Evolutionary conservation across 2,113 vertebrate species (phyloP), one percentile per base, ranked within the genome.

Genomic region (Anser brachyrhynchus): DNA sequence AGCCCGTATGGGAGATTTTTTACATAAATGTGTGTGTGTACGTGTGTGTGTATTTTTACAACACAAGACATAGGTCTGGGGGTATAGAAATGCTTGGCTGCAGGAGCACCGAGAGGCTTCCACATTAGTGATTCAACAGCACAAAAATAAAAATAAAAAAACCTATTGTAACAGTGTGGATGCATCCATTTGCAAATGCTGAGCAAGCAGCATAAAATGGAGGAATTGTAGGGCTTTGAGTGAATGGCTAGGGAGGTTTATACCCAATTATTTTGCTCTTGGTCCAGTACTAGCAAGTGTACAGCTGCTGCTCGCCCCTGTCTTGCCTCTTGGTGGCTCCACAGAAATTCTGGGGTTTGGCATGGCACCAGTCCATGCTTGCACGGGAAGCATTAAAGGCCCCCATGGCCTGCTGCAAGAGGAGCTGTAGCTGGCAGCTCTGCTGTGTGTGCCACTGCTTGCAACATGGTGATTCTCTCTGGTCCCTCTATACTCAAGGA

Each of bases 291-390:
- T 52, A 89, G 52, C 15, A 69, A 61, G 8, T 2, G 23, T 20
- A 80, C 8, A 35, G 25, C 3, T 61, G 13, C 31, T 78, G 12
- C 75, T 67, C 51, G 21, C 43, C 71, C 28, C 1, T 0, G 16
- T 52, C 12, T 78, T 87, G 33, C 29, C 18, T 82, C 11, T 57
- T 65, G n/a, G 57, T 67, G 23, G 26, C 17, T 64, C 7, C 3
- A 18, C 1, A 7, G 43, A 87, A 78, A 25, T 61, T 26, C 41
- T 20, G 4, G 29, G 8, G 20, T 41, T 84, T 87, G 71, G 26
- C 67, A 72, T 57, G 43, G 19, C 54, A 89, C 5, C 9, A 55
- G 31, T 1, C 6, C 0, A 0, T 57, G 37, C 51, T 71, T 61
- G 29, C 4, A 29, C 17, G 51, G 8, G 29, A 87, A 72, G 22